Conservation (phyloP, 2,888 invertebrate genomes). For the Nephrocerus scutellatus region DNA sequence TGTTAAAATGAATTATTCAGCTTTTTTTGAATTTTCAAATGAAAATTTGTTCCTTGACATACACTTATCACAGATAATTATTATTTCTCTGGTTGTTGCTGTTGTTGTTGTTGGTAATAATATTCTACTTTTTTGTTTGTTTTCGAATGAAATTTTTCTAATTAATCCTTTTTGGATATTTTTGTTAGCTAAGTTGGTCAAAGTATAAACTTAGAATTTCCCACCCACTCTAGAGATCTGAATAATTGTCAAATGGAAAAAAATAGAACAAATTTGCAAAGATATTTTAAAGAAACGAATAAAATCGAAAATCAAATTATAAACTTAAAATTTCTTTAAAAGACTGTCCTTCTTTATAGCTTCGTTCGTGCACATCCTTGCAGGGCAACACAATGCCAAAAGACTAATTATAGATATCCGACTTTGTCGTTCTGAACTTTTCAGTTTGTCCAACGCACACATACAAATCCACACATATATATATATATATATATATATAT, state of each 20-base stretch:
- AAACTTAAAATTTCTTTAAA: not conserved
- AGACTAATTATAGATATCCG: slow-evolving; percentile 12
- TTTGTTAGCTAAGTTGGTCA: not conserved
- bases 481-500: slow-evolving; percentile 2
- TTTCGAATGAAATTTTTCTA: not conserved
- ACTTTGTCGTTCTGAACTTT: not conserved
- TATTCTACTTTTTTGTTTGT: not conserved
- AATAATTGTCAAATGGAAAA: not conserved
- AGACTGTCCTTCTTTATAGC: not conserved
- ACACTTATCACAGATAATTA: slow-evolving; percentile 46
- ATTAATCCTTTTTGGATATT: not conserved
- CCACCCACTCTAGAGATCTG: not conserved
- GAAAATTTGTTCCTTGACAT: slow-evolving; percentile 32
- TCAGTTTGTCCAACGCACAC: slow-evolving; percentile 8
- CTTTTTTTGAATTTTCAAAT: slow-evolving; percentile 21
- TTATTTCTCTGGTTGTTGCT: slow-evolving; percentile 14
- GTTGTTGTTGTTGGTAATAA: no score
- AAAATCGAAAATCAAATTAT: not conserved
- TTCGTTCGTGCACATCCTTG: no score
- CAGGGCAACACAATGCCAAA: slow-evolving; percentile 7
- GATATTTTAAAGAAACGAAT: not conserved
- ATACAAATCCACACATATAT: slow-evolving; percentile 1
- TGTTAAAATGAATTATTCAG: slow-evolving; percentile 4
- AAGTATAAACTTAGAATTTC: slow-evolving; percentile 2
- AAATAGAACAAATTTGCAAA: no score